Conservation (phyloP, 2,888 invertebrate species). For the Heterodera filipjevi region DNA sequence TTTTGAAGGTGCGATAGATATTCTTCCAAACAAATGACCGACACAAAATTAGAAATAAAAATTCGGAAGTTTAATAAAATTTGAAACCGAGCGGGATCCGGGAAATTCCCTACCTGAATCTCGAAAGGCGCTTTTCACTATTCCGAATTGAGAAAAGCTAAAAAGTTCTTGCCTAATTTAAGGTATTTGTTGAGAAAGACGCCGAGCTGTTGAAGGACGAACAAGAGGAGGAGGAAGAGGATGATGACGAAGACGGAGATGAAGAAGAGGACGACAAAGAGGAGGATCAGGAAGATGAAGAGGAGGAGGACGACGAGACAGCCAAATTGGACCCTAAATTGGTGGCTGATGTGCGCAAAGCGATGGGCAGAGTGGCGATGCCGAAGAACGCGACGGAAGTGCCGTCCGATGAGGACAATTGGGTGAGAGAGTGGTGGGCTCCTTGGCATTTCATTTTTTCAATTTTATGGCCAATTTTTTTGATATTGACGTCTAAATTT, state of each 20-base stretch:
- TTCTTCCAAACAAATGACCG: no score
- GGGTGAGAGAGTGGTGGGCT: neutral
- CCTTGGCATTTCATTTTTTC: no score
- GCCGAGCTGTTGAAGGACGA: neutral
- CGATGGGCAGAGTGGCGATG: neutral
- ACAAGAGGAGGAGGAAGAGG: neutral
- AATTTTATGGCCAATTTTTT: no score
- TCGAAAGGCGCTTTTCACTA: no score
- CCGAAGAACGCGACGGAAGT: neutral
- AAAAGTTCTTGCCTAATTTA: no score
- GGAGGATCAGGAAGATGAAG: neutral
- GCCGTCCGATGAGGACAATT: neutral
- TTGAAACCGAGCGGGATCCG: no score
- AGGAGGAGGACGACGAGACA: neutral
- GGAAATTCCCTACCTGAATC: no score
- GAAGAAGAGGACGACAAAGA: neutral
- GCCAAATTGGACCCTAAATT: neutral
- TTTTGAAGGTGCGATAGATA: neutral
- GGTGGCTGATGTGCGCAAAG: constrained; percentile 7
- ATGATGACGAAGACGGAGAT: neutral
- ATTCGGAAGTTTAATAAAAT: no score
- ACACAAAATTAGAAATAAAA: no score
- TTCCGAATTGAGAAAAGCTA: no score
- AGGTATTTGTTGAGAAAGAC: neutral
- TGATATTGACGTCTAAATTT: no score